Conservation (phyloP, 2,888 invertebrate species). For the Pimpla rufipes region DNA sequence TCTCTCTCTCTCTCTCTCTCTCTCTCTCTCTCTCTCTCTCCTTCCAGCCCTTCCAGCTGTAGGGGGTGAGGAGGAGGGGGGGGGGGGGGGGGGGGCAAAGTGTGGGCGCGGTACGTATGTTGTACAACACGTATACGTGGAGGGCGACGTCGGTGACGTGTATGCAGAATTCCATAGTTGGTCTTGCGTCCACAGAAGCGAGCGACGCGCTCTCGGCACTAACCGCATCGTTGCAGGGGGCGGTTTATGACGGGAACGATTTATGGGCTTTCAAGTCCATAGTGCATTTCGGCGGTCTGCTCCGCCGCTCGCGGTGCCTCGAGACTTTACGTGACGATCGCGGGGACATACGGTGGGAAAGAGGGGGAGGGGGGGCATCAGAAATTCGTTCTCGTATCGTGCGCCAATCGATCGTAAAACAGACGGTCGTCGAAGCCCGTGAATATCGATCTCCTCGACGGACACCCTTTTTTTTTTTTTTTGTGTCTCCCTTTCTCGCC, state of each 20-base stretch:
- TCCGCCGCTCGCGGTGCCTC: not conserved
- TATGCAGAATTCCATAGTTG: constrained; percentile 62
- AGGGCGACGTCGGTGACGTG: constrained; percentile 16
- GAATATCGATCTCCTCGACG: constrained; percentile 9
- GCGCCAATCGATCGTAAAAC: constrained; percentile 62
- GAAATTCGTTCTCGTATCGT: constrained; percentile 48
- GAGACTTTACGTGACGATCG: constrained; percentile 43
- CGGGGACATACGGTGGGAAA: constrained; percentile 8
- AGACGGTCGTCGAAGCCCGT: constrained; percentile 47
- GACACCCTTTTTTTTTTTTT: not conserved
- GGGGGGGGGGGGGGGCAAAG: no score
- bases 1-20: no score
- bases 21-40: no score
- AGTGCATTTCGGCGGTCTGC: constrained; percentile 62
- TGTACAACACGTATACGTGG: not conserved
- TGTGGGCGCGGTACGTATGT: not conserved
- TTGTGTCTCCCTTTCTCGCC: no score
- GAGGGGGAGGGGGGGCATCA: not conserved
- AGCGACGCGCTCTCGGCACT: constrained; percentile 57
- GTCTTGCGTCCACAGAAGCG: constrained; percentile 63
- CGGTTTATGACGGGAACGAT: constrained; percentile 71
- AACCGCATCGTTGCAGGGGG: constrained; percentile 65
- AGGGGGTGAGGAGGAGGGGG: no score
- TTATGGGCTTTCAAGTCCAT: constrained; percentile 71
- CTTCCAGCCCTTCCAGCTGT: no score